Evolutionary conservation across 2,113 vertebrate genomes (phyloP), one percentile per base, ranked within the genome.

Genomic region (Penelope pileata): DNA sequence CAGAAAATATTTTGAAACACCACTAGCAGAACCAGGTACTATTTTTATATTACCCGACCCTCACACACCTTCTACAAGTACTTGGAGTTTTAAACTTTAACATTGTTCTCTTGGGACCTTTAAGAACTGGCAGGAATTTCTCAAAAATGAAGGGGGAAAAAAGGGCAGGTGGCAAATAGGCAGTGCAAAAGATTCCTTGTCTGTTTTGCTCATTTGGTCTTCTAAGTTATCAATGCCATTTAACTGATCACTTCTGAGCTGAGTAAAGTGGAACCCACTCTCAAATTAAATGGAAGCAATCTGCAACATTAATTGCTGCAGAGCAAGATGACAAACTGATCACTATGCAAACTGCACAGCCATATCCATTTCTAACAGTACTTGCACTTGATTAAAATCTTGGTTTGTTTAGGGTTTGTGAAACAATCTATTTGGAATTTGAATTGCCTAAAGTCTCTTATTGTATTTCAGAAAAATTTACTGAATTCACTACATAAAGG

Each of bases 1-100:
- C 79, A 92, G 36, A 82, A 90, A 93, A 77, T 60, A 51, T 86
- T 87, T 73, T 77, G 59, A 87, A 10, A 87, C 94, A 83, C 54
- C 50, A 47, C 36, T 72, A 84, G 18, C n/a, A 93, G 77, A 79
- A 85, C 24, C 42, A 79, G 58, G 19, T 38, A 29, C 22, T 92
- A 38, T 75, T 95, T 96, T 90, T 75, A 34, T 67, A 51, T 63
- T 74, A 34, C 30, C 27, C 47, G 5, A 29, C 27, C 11, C 24
- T 62, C 59, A 34, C 54, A 43, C 51, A 60, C 22, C 70, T 92
- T 94, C 62, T 67, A 87, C 21, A 48, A 1, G 2, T 51, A 59
- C 23, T 69, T 86, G 17, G 24, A 38, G 10, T 67, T 88, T 74
- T 62, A 77, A 85, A 92, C 14, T 40, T 80, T 16, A 74, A 40